Conservation (phyloP, 2,113 vertebrate genomes). For the Nibea albiflora region DNA sequence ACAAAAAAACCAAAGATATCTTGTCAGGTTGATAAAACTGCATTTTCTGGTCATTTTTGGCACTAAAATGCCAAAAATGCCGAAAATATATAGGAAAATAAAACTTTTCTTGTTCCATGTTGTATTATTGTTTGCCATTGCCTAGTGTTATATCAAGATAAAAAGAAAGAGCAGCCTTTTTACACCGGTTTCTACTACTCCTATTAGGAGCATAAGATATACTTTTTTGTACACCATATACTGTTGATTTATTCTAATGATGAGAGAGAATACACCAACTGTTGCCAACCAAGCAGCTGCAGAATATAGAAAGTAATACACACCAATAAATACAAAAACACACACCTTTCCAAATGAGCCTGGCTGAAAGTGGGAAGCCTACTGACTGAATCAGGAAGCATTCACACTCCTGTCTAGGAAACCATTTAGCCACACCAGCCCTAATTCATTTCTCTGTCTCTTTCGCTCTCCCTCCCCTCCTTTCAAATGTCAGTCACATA, state of each 20-base stretch:
- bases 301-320: neutral
- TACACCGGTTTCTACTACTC: neutral
- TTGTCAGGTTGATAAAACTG: too few species aligned
- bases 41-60: too few species aligned
- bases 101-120: neutral
- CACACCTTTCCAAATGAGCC: conserved; percentile 43
- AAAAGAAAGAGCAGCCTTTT: neutral
- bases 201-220: neutral
- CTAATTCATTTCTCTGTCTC: conserved; percentile 34
- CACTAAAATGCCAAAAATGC: too few species aligned
- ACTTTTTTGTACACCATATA: neutral
- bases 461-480: conserved; percentile 17
- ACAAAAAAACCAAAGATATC: too few species aligned
- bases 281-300: conserved; percentile 11
- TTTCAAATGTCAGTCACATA: conserved; percentile 70
- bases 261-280: neutral
- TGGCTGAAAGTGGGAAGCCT: conserved; percentile 37
- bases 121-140: neutral
- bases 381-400: conserved; percentile 60
- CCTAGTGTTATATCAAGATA: neutral
- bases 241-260: neutral
- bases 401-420: conserved; percentile 62
- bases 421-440: conserved; percentile 65
- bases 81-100: too few species aligned
- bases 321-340: conserved; percentile 26